A percentile compares a stretch with the other conserved stretches of the same genome.
phyloP scores from a whole-genome alignment of 2,113 vertebrate species.

The Apteryx owenii region DNA sequence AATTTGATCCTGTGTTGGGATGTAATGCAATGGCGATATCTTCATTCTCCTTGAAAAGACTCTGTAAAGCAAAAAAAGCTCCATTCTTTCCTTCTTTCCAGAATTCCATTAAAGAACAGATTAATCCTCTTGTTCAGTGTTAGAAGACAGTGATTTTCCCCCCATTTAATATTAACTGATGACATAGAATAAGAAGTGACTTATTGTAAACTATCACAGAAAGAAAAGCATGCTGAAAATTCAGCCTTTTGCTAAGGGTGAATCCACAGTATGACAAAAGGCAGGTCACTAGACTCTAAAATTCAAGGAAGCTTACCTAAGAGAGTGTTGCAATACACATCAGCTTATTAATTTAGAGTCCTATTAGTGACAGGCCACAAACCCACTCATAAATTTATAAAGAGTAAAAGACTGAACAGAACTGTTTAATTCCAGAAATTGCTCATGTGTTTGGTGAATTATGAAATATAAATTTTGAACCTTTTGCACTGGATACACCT shows the following conservation, averaged over 20 bases:
- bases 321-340: slow-evolving; percentile 21
- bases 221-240: slow-evolving; percentile 15
- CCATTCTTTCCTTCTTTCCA: not conserved
- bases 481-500: not conserved
- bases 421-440: slow-evolving; percentile 7
- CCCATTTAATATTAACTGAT: not conserved
- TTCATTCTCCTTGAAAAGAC: not conserved
- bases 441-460: slow-evolving; percentile 24
- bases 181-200: not conserved
- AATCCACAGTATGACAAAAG: slow-evolving; percentile 8
- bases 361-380: slow-evolving; percentile 58
- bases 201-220: not conserved
- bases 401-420: slow-evolving; percentile 24
- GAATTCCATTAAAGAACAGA: not conserved
- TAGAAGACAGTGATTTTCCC: slow-evolving; percentile 6
- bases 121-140: not conserved
- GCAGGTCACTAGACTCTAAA: not conserved
- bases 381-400: slow-evolving; percentile 54
- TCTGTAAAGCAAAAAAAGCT: not conserved
- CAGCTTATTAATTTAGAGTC: slow-evolving; percentile 62
- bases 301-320: slow-evolving; percentile 42
- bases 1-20: not conserved
- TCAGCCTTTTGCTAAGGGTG: not conserved
- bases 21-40: rapidly evolving
- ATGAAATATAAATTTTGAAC: slow-evolving; percentile 29